phyloP scores from a whole-genome alignment of 35 echinoderm and acorn worm genomes.

The Apostichopus parvimensis region DNA sequence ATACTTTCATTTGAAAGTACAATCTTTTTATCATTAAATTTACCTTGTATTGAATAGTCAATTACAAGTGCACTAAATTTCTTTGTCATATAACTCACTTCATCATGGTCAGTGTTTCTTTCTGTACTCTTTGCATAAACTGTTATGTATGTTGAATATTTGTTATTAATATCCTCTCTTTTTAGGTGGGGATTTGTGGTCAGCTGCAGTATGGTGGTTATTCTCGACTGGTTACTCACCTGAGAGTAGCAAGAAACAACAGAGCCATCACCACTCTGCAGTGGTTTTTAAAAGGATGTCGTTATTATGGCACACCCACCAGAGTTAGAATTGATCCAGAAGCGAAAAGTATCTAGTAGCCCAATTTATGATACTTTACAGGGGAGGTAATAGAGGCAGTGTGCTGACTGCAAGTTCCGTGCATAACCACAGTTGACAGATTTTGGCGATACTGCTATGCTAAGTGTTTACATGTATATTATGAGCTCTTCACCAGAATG shows the following conservation, averaged over 20 bases:
- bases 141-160: too few species aligned
- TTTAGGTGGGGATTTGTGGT: conserved; percentile 45
- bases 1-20: too few species aligned
- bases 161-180: not conserved
- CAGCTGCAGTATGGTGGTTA: conserved; percentile 53
- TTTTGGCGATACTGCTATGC: conserved; percentile 9
- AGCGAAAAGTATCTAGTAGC: conserved; percentile 6
- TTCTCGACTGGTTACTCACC: conserved; percentile 12
- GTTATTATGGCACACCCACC: too few species aligned
- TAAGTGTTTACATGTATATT: conserved; percentile 1
- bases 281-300: not conserved
- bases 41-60: too few species aligned
- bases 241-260: conserved; percentile 54
- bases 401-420: not conserved
- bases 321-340: not conserved
- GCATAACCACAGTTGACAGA: conserved; percentile 20
- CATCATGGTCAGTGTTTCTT: too few species aligned
- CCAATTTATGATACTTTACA: not conserved
- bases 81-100: too few species aligned
- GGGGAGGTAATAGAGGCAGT: conserved; percentile 15
- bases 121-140: too few species aligned
- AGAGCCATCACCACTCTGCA: conserved; percentile 27
- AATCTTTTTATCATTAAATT: too few species aligned
- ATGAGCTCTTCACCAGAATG: conserved; percentile 7
- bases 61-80: too few species aligned